Evolutionary conservation across 2,113 vertebrate genomes (phyloP), one percentile per base, ranked within the genome.

Genomic region (Pogona vitticeps): DNA sequence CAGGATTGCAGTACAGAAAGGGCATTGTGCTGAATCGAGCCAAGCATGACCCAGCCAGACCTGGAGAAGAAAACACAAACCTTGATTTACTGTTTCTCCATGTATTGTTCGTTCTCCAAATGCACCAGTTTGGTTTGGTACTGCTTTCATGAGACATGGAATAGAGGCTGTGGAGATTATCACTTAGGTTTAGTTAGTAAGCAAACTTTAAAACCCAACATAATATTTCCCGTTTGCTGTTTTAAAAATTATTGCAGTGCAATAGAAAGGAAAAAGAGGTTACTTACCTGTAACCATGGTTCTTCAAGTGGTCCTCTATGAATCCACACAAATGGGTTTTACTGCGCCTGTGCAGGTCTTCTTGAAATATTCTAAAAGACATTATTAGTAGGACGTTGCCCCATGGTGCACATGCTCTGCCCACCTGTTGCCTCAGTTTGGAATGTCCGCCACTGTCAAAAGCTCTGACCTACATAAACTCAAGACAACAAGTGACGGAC

Each of bases 1-100:
- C 98, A 0, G 98, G 98, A 88, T 99, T 99, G 94, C 99, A 99
- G 97, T 99, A 99, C 70, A 99, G 96, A 95, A 99, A 99, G 31
- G 99, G 99, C 98, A 99, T 99, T 70, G 98, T 99, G 93, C 95
- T 99, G 93, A 99, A 99, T 2, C 97, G 97, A 0, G 97, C 97
- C 88, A 99, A 96, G 92, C 99, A 99, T 1, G 98, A 99, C 59
- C 99, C 99, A 0, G 99, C 99, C 90, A 99, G 91, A 76, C 99
- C 99, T 99, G 94, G 68, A 14, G 3, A 84, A 85, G 23, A 80
- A 36, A 18, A 67, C 31, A 7, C 59, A 18, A 65, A 52, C 42
- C 40, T 56, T 63, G 20, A 63, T 79, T 52, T 42, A 40, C 46
- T 38, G 23, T 58, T 8, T 61, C 42, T 77, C 21, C 38, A 9